Conservation (phyloP, 2,888 invertebrate species). For the Chouioia cunea region DNA sequence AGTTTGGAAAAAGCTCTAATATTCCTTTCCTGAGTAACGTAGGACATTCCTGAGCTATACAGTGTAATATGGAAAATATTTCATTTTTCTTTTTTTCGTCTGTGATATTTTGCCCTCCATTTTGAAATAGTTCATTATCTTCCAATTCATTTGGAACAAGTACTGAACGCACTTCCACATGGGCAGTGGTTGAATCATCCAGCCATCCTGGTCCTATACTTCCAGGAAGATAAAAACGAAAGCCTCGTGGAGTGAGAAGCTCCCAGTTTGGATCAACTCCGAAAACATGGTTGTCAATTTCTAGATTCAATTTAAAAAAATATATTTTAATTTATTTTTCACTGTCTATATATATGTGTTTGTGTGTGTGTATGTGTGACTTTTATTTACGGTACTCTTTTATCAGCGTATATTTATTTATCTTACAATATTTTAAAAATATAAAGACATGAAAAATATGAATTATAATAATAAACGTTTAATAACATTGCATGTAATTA, state of each 20-base stretch:
- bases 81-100: slow-evolving; percentile 16
- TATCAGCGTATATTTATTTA: slow-evolving; percentile 1
- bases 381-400: not conserved
- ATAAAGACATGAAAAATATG: not conserved
- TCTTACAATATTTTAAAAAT: not conserved
- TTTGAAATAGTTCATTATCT: slow-evolving; percentile 4
- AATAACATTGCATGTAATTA: no score
- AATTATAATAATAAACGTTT: not conserved
- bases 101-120: not conserved
- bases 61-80: slow-evolving; percentile 65
- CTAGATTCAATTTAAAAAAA: slow-evolving; percentile 48
- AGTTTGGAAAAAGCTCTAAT: slow-evolving; percentile 74
- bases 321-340: not conserved
- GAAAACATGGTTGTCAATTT: slow-evolving; percentile 60
- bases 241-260: slow-evolving; percentile 75
- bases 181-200: slow-evolving; percentile 73
- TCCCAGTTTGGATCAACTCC: slow-evolving; percentile 75
- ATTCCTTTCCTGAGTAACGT: slow-evolving; percentile 77
- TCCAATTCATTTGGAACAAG: slow-evolving; percentile 49
- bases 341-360: no score
- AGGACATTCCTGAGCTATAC: slow-evolving; percentile 77
- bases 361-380: not conserved
- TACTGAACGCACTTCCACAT: slow-evolving; percentile 56
- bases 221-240: slow-evolving; percentile 79
- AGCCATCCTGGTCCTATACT: slow-evolving; percentile 79